phyloP scores from a whole-genome alignment of 2,797 vertebrate species.

The Manis crassicaudata region DNA sequence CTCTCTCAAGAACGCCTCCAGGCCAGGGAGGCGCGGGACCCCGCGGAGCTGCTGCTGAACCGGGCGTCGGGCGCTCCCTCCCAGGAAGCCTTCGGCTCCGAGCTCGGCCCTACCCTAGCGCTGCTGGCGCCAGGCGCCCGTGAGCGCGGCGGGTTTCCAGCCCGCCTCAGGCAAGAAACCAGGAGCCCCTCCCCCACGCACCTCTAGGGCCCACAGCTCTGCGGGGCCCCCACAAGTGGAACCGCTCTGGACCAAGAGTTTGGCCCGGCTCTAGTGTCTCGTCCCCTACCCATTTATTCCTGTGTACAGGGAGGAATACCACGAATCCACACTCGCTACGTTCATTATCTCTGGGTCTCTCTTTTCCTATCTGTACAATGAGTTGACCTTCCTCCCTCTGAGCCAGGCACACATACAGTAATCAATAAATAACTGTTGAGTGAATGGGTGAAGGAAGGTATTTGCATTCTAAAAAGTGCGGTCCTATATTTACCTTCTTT shows the following conservation, averaged over 20 bases:
- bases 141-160: conserved; percentile 53
- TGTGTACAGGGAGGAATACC: neutral
- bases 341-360: neutral
- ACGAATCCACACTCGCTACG: neutral
- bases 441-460: neutral
- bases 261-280: accelerated
- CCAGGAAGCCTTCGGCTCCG: conserved; percentile 28
- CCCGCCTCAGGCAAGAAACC: conserved; percentile 63
- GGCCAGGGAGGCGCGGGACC: neutral
- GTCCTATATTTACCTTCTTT: neutral
- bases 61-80: conserved; percentile 54
- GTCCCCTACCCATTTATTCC: neutral
- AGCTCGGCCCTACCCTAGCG: conserved; percentile 36
- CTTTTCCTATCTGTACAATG: neutral
- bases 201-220: neutral
- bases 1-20: neutral
- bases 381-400: neutral
- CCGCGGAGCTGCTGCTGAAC: neutral
- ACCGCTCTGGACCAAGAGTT: neutral
- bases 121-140: conserved; percentile 71
- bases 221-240: neutral
- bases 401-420: neutral
- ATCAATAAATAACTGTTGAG: neutral
- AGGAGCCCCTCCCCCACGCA: conserved; percentile 39
- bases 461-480: neutral